phyloP scores from a whole-genome alignment of 2,113 vertebrate genomes.

The Muntiacus muntjak region DNA sequence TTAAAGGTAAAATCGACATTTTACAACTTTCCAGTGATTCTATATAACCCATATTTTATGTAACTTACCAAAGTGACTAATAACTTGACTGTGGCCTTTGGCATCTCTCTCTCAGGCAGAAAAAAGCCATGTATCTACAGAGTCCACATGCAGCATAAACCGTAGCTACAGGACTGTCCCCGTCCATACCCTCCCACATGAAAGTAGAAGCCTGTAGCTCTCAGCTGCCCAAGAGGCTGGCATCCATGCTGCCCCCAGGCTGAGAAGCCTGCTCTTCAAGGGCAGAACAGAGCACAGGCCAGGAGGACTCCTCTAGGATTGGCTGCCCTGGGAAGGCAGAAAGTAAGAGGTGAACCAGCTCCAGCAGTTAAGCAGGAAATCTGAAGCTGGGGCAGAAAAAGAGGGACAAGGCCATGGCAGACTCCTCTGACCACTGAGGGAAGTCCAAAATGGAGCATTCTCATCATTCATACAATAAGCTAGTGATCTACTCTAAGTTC shows the following conservation, averaged over 20 bases:
- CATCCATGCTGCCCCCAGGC: no score
- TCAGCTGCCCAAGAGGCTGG: background rate
- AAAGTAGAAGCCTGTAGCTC: background rate
- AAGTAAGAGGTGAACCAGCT: background rate
- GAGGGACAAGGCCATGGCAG: background rate
- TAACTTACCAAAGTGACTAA: background rate
- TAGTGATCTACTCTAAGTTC: background rate
- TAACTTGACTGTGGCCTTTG: background rate
- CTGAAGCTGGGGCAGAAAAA: background rate
- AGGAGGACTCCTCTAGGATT: background rate
- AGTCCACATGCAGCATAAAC: background rate
- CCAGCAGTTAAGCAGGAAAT: background rate
- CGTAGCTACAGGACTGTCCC: background rate
- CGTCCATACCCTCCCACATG: fast-evolving
- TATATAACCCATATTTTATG: background rate
- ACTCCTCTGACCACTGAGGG: background rate
- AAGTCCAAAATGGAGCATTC: background rate
- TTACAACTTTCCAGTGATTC: background rate
- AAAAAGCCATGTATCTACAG: background rate
- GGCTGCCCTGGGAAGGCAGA: background rate
- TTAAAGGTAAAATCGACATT: background rate
- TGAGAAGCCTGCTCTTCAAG: background rate
- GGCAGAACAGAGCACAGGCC: background rate
- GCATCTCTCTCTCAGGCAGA: background rate
- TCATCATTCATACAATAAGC: background rate